Evolutionary conservation across 2,797 vertebrate genomes (phyloP), one percentile per base, ranked within the genome.

Genomic region (Aselliscus stoliczkanus): DNA sequence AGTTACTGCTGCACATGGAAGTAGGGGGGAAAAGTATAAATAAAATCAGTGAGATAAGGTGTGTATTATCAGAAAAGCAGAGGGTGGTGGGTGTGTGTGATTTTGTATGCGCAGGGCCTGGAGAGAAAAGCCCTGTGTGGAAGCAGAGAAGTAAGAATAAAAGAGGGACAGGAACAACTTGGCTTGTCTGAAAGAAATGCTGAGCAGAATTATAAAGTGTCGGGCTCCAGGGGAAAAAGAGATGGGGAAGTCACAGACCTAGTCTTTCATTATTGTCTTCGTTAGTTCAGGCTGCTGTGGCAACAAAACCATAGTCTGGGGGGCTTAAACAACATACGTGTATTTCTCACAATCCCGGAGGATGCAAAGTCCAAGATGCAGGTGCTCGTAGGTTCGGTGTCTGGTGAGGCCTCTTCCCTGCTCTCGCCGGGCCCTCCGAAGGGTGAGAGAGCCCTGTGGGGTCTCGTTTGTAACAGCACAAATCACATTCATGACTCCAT

Each of bases 51-150:
- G 37, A 56, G 18, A 60, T 34, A 21, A 75, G 60, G 8, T 73
- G 31, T 52, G 2, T 27, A 54, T 56, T 29, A 29, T 21, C 13
- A 52, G n/a, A 67, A 64, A 73, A 10, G 42, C 73, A 67, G 23
- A 44, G 13, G 14, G 7, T n/a, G 1, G 6, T 3, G 10, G 1
- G 6, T 3, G 10, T 39, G 11, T 50, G 12, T 17, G 47, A 52
- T 6, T 54, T 31, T 18, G 10, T 29, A 12, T 15, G 8, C 23
- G 27, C 29, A 37, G 47, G 5, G 29, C 34, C 7, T 37, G 1
- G 25, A 9, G 2, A 54, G 7, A 73, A n/a, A 42, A 31, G 18
- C 27, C 11, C 18, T 3, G 2, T 29, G 4, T 18, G 2, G 9
- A 82, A 1, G 21, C 37, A 37, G 54, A 17, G 8, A 69, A 67